Evolutionary conservation across 2,113 vertebrate genomes (phyloP), one percentile per base, ranked within the genome.

Genomic region (Syngnathus scovelli): DNA sequence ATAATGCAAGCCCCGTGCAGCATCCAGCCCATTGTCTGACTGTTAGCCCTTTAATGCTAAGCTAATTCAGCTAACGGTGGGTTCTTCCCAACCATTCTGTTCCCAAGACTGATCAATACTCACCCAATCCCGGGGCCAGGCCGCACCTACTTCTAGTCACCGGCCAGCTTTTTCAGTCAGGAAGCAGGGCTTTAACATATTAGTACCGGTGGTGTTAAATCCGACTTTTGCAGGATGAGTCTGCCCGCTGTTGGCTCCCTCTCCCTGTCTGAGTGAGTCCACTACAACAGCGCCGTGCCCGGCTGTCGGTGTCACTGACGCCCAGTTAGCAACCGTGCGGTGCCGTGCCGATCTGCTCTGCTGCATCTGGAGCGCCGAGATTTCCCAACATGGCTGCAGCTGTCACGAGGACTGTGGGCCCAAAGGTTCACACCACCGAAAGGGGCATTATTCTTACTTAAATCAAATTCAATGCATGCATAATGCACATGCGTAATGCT

Each of bases 311-410:
- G 83, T 85, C 86, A 83, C 83, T 88, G 87, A 85, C 76, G 81
- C 64, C 80, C 15, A 48, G 15, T 43, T 80, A 82, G 81, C 79
- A 48, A 67, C 19, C 55, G 64, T 33, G 13, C 13, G 21, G 23
- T 15, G 13, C 23, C 0, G 55, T 56, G 27, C 80, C 18, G 66
- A 44, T 11, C n/a, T 18, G 66, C 51, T 11, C n/a, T 18, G 70
- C 68, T 59, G 72, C 61, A 66, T 59, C 64, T 59, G 75, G 78
- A 81, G 72, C 67, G 65, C 9, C 19, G 61, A 23, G 39, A 46
- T 61, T 74, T 69, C 80, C 79, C 84, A 89, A 87, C 79, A 89
- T 88, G 86, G 87, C 87, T 78, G 86, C 83, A 89, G 79, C 76
- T 82, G 38, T 62, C 39, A 27, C 7, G n/a, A 62, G 39, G 61